Evolutionary conservation across 1,140 invertebrate species (phyloP).

Genomic region (Leucophenga varia): DNA sequence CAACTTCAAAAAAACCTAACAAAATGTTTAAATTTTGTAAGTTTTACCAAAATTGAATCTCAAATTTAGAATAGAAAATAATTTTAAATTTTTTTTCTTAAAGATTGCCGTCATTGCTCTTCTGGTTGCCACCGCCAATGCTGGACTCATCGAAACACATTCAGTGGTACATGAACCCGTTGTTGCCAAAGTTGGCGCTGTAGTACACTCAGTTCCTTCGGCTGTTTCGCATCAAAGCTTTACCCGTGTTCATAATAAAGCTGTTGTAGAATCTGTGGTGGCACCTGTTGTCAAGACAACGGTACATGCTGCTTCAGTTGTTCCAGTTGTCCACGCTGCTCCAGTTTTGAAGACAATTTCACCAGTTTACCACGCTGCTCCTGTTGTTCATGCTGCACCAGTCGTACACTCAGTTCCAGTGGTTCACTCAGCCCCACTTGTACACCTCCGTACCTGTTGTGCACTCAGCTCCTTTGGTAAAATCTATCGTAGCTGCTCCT

Average conservation of each 20-base stretch:
- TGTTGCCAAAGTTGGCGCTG: constrained; percentile 43
- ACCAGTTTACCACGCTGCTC: constrained; percentile 49
- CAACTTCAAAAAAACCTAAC: constrained; percentile 15
- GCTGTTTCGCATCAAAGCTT: constrained; percentile 56
- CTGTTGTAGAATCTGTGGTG: constrained; percentile 21
- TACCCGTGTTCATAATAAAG: constrained; percentile 17
- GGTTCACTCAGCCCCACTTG: constrained; percentile 22
- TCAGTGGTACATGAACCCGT: constrained; percentile 44
- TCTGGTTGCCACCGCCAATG: constrained; percentile 59
- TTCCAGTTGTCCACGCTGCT: constrained; percentile 41
- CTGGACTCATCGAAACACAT: constrained; percentile 54
- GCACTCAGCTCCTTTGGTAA: constrained; percentile 32
- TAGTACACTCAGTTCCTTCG: constrained; percentile 48
- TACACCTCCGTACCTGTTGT: constrained; percentile 18
- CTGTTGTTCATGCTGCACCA: constrained; percentile 34
- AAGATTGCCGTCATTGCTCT: constrained; percentile 59
- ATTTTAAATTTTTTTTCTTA: constrained; percentile 5
- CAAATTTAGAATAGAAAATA: background rate
- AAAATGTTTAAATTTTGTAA: constrained; percentile 55
- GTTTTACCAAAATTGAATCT: constrained; percentile 1
- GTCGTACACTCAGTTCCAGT: constrained; percentile 22
- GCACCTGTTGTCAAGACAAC: constrained; percentile 30
- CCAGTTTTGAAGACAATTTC: constrained; percentile 32
- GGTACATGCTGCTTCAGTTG: constrained; percentile 30
- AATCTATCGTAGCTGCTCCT: constrained; percentile 39